phyloP scores from a whole-genome alignment of 2,888 invertebrate species.

The Drosophila tanythrix region DNA sequence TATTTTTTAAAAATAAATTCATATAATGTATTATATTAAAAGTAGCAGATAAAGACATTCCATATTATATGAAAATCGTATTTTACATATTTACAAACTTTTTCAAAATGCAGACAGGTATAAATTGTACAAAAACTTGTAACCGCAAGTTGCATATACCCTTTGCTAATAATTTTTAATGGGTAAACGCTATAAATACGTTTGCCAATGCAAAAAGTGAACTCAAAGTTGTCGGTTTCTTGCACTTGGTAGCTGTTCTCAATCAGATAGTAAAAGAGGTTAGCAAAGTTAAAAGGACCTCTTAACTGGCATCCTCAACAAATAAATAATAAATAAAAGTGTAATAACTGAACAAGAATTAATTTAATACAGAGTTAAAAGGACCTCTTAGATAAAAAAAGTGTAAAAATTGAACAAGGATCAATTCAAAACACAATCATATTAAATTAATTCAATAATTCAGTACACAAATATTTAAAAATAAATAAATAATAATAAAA shows the following conservation, averaged over 20 bases:
- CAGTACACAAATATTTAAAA: background rate
- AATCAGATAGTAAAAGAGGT: constrained; percentile 2
- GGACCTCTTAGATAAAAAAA: background rate
- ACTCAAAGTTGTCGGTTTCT: constrained; percentile 25
- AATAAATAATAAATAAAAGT: background rate
- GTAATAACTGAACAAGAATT: background rate
- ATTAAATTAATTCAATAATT: background rate
- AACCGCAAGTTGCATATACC: background rate
- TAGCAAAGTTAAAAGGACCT: constrained; percentile 4
- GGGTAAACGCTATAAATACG: constrained; percentile 22
- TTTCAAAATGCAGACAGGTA: background rate
- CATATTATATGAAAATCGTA: background rate
- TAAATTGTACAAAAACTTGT: background rate
- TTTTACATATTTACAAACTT: background rate
- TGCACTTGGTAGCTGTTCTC: constrained; percentile 9
- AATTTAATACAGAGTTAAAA: background rate
- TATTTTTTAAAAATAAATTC: background rate
- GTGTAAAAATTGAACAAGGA: background rate
- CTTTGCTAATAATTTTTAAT: background rate
- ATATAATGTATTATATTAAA: background rate
- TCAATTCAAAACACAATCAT: background rate
- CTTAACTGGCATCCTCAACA: no score
- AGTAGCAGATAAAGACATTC: background rate
- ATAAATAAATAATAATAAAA: background rate
- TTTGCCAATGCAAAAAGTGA: constrained; percentile 12